Conservation (phyloP, 2,113 vertebrate species). For the Ptilorrhoa leucosticta region DNA sequence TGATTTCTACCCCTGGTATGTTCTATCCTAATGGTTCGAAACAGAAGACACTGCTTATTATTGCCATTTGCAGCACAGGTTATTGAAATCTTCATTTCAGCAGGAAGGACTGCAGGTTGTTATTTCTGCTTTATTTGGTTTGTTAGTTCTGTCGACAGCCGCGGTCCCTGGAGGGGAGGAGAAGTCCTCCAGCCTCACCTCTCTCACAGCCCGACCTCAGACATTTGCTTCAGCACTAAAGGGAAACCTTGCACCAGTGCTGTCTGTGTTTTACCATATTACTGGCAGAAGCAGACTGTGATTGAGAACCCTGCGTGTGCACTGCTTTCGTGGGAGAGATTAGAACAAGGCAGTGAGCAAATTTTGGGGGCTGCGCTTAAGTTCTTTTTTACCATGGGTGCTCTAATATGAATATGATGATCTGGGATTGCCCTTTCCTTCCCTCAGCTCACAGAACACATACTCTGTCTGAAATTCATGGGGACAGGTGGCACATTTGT, state of each 20-base stretch:
- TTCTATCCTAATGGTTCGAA: not conserved
- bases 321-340: not conserved
- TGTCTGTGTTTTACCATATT: not conserved
- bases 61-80: not conserved
- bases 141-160: not conserved
- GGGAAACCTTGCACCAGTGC: fast-evolving
- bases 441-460: not conserved
- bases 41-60: not conserved
- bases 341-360: not conserved
- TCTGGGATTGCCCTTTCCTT: not conserved
- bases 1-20: not conserved
- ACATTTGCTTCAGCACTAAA: not conserved
- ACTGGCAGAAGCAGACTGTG: not conserved
- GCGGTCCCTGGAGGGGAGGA: not conserved
- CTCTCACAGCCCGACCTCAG: not conserved
- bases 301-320: not conserved
- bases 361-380: not conserved
- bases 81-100: conserved; percentile 13
- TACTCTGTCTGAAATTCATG: not conserved
- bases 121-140: conserved; percentile 4
- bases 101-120: not conserved
- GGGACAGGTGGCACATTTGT: not conserved
- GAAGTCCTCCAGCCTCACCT: not conserved
- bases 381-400: not conserved
- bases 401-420: not conserved